These are phyloP conservation scores for Gallinago undulata DNA, from an alignment of 2,113 vertebrate species.

Conservation along the genomic window DNA sequence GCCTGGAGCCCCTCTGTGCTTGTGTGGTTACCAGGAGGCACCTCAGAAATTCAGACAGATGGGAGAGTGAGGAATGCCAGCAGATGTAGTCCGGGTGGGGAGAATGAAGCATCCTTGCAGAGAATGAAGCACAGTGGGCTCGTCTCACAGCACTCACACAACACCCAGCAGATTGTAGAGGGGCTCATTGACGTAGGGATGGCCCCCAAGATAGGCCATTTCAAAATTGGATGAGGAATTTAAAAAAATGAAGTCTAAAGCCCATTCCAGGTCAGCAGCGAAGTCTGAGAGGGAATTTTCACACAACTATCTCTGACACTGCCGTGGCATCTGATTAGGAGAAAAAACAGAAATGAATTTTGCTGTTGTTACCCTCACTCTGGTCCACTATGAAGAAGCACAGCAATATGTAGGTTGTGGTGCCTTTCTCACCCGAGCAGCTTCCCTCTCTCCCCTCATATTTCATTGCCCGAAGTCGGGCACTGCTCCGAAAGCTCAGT, in stretches of 20 bases:
- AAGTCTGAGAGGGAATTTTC: background rate
- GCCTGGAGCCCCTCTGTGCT: background rate
- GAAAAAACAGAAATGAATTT: background rate
- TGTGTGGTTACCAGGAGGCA: background rate
- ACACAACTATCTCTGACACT: background rate
- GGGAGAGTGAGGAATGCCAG: background rate
- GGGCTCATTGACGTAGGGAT: fast-evolving
- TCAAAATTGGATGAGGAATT: background rate
- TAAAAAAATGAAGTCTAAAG: background rate
- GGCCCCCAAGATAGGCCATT: background rate
- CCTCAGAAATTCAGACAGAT: background rate
- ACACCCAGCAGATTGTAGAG: background rate
- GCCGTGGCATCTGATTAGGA: background rate
- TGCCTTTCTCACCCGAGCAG: background rate
- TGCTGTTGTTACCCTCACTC: background rate
- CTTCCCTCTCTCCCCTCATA: background rate
- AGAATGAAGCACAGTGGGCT: fast-evolving
- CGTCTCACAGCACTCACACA: background rate
- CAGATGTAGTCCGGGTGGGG: background rate
- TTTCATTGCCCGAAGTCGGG: background rate
- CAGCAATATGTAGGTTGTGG: background rate
- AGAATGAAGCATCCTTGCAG: background rate
- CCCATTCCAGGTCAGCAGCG: background rate
- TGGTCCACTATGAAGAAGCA: background rate
- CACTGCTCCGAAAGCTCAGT: background rate